These are phyloP conservation scores for Clivina fossor DNA, from an alignment of 2,888 invertebrate species.

Conservation along the genomic window DNA sequence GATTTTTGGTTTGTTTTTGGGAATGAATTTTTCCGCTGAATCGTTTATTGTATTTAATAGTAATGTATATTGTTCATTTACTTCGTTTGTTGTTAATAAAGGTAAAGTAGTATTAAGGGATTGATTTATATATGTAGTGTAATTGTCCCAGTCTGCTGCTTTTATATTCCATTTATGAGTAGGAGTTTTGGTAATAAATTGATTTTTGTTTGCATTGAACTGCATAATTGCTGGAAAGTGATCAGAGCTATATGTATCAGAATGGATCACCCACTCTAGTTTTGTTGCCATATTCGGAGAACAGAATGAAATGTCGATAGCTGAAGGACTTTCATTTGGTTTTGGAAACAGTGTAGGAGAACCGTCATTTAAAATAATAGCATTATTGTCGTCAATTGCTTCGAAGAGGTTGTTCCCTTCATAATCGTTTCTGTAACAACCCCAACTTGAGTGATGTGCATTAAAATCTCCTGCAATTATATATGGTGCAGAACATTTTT, in stretches of 20 bases:
- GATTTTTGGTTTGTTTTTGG: neutral
- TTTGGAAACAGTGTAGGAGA: neutral
- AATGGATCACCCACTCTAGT: neutral
- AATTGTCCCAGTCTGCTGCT: too few species aligned
- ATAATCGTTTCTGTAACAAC: neutral
- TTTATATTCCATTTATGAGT: too few species aligned
- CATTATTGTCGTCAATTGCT: neutral
- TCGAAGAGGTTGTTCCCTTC: neutral
- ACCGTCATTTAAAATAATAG: neutral
- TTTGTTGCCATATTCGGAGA: neutral
- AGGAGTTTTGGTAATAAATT: too few species aligned
- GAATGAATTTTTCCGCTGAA: neutral
- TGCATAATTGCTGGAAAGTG: neutral
- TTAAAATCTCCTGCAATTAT: conserved; percentile 2
- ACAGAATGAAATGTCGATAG: neutral
- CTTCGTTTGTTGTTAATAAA: neutral
- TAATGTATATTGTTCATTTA: neutral
- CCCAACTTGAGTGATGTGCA: conserved; percentile 3
- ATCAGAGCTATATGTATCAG: neutral
- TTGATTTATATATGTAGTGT: too few species aligned
- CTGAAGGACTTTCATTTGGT: neutral
- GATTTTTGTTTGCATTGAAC: too few species aligned
- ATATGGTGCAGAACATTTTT: neutral
- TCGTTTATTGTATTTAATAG: too few species aligned
- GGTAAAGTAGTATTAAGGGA: too few species aligned